Conservation (phyloP, 2,888 invertebrate species). For the Empis stercorea region DNA sequence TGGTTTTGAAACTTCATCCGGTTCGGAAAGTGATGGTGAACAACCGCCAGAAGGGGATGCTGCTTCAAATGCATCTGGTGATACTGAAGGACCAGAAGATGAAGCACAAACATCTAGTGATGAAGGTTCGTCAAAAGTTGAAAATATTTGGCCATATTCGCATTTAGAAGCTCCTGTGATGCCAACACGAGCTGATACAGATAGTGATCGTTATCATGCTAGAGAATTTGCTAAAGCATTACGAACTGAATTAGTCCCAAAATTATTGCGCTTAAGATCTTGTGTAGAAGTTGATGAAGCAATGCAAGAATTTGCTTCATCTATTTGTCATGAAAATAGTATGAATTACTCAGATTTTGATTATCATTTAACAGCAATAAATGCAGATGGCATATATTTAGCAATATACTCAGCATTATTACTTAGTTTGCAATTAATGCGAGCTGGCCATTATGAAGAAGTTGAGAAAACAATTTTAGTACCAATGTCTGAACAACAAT, state of each 20-base stretch:
- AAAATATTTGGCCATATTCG: conserved; percentile 36
- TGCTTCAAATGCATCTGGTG: conserved; percentile 61
- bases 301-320: conserved; percentile 82
- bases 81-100: conserved; percentile 62
- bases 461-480: conserved; percentile 36
- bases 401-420: conserved; percentile 77
- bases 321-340: conserved; percentile 67
- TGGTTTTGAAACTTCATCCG: conserved; percentile 45
- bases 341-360: conserved; percentile 36
- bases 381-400: conserved; percentile 89
- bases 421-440: conserved; percentile 66
- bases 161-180: conserved; percentile 34
- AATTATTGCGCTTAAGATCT: conserved; percentile 58
- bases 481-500: conserved; percentile 68
- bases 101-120: conserved; percentile 40
- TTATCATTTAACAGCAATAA: conserved; percentile 59
- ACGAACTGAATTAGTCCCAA: conserved; percentile 60
- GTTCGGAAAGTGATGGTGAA: conserved; percentile 49
- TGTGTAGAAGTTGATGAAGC: conserved; percentile 83
- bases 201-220: conserved; percentile 77
- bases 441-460: conserved; percentile 59
- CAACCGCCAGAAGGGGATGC: conserved; percentile 53
- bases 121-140: conserved; percentile 33
- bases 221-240: conserved; percentile 68
- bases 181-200: conserved; percentile 47